These are phyloP conservation scores for Chrysolina oricalcia DNA, from an alignment of 2,888 invertebrate species.

Conservation along the genomic window DNA sequence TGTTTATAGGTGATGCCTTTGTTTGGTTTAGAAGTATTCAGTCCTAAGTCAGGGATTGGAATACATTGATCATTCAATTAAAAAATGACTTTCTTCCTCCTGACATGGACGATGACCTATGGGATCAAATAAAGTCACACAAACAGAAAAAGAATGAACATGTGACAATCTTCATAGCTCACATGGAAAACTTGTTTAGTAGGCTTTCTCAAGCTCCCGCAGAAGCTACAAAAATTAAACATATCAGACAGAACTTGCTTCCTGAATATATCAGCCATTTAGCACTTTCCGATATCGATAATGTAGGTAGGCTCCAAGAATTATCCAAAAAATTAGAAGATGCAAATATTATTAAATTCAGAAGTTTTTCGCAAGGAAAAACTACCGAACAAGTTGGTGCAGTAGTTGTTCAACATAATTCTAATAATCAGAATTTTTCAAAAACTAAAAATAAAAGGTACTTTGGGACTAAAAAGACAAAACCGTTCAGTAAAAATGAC, in stretches of 20 bases:
- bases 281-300: conserved; percentile 13
- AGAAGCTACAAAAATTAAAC: conserved; percentile 10
- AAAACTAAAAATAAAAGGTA: no score
- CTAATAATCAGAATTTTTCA: no score
- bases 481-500: no score
- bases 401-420: no score
- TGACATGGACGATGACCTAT: conserved; percentile 34
- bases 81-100: conserved; percentile 29
- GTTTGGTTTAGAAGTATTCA: conserved; percentile 25
- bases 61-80: conserved; percentile 17
- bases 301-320: background rate
- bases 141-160: conserved; percentile 31
- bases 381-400: no score
- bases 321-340: conserved; percentile 19
- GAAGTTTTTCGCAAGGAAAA: no score
- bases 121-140: conserved; percentile 36
- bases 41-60: conserved; percentile 15
- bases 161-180: conserved; percentile 32
- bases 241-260: conserved; percentile 8
- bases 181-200: conserved; percentile 34
- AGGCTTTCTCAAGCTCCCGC: conserved; percentile 11
- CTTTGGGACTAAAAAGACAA: no score
- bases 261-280: conserved; percentile 10
- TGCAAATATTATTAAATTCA: background rate
- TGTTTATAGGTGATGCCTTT: conserved; percentile 26